Evolutionary conservation across 2,797 vertebrate genomes (phyloP).

Genomic region (Poecilia picta): DNA sequence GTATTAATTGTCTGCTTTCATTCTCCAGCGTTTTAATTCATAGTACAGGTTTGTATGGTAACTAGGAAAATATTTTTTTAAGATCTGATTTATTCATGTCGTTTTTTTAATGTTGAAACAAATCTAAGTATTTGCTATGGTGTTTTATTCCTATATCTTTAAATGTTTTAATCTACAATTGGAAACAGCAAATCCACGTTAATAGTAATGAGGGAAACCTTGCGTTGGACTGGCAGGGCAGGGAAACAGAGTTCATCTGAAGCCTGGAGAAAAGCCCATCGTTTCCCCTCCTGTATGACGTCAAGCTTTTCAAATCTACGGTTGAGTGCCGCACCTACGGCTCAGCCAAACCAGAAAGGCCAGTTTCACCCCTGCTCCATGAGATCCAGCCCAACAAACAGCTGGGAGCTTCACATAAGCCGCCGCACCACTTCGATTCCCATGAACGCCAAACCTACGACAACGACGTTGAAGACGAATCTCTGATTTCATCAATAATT

Average conservation of each 20-base stretch:
- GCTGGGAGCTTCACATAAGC: slow-evolving; percentile 26
- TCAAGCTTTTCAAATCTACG: slow-evolving; percentile 58
- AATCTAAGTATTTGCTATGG: not conserved
- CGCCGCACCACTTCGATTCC: slow-evolving; percentile 15
- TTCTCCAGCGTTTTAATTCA: not conserved
- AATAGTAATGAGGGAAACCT: not conserved
- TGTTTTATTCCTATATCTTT: not conserved
- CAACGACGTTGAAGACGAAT: slow-evolving; percentile 18
- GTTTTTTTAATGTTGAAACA: not conserved
- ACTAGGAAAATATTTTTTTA: not conserved
- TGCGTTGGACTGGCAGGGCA: slow-evolving; percentile 1
- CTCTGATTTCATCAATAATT: slow-evolving; percentile 24
- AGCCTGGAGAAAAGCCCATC: slow-evolving; percentile 19
- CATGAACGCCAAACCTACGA: not conserved
- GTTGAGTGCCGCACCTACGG: slow-evolving; percentile 66
- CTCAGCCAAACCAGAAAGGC: slow-evolving; percentile 78
- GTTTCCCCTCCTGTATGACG: slow-evolving; percentile 63
- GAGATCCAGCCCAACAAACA: slow-evolving; percentile 35
- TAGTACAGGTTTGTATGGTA: not conserved
- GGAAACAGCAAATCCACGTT: not conserved
- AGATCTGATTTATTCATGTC: not conserved
- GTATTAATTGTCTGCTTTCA: not conserved
- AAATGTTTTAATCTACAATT: not conserved
- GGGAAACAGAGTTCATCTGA: slow-evolving; percentile 1
- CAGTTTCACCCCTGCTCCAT: slow-evolving; percentile 61